These are phyloP conservation scores for Palythoa grandis DNA, from an alignment of 92 coral and sea anemone genomes.

Conservation along the genomic window DNA sequence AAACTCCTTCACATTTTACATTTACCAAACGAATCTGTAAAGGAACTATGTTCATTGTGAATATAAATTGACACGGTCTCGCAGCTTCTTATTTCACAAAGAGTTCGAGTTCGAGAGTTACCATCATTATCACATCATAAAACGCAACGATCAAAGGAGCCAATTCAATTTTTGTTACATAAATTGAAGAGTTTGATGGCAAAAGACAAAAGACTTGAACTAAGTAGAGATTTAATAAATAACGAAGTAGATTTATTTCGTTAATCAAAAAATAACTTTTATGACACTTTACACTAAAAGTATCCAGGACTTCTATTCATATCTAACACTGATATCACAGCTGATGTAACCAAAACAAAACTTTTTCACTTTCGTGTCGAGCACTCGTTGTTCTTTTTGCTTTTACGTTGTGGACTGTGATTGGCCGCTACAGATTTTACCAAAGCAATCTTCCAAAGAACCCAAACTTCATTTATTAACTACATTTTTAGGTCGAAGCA, in stretches of 20 bases:
- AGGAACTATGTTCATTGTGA: too few species aligned
- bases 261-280: neutral
- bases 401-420: conserved; percentile 64
- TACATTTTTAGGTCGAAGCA: neutral
- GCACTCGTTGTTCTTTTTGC: conserved; percentile 11
- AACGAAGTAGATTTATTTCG: neutral
- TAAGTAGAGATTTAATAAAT: neutral
- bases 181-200: neutral
- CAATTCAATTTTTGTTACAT: neutral
- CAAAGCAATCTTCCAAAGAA: neutral
- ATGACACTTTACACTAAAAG: neutral
- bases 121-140: too few species aligned
- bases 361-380: neutral
- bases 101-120: too few species aligned
- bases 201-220: neutral
- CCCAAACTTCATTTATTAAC: neutral
- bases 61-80: too few species aligned
- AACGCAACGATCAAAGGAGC: neutral
- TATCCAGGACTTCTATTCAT: neutral
- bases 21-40: too few species aligned
- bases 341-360: neutral
- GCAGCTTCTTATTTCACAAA: too few species aligned
- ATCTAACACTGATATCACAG: neutral
- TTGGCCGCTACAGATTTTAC: conserved; percentile 33
- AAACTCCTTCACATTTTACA: too few species aligned